Percentiles rank a stretch among this genome's conserved stretches.
Conservation (phyloP, 1,140 invertebrate species). For the Sipha flava region DNA sequence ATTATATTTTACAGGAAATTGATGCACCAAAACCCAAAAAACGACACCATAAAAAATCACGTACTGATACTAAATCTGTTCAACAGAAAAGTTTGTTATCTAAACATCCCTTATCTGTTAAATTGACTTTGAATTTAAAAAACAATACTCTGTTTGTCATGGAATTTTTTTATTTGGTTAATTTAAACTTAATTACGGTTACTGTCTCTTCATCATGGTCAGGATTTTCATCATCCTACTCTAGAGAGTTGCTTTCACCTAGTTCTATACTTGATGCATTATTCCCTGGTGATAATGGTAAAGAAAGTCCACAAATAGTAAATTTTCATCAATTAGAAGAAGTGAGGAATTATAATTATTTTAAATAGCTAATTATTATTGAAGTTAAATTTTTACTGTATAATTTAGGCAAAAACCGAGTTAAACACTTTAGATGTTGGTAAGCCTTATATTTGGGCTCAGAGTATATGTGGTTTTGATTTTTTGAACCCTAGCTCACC, state of each 20-base stretch:
- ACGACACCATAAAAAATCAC: conserved; percentile 21
- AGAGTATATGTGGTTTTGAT: conserved; percentile 21
- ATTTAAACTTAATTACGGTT: conserved; percentile 18
- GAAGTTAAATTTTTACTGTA: background rate
- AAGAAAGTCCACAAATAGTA: conserved; percentile 5
- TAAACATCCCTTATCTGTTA: conserved; percentile 12
- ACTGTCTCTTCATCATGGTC: conserved; percentile 18
- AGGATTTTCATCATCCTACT: conserved; percentile 21
- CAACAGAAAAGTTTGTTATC: conserved; percentile 3
- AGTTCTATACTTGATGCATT: conserved; percentile 20
- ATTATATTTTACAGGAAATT: background rate
- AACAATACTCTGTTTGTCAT: conserved; percentile 6
- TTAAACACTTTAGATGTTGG: conserved; percentile 12
- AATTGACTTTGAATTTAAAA: conserved; percentile 15
- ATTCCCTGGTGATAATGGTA: background rate
- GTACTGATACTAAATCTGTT: conserved; percentile 18
- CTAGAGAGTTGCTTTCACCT: conserved; percentile 14
- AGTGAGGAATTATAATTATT: background rate
- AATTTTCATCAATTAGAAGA: conserved; percentile 24
- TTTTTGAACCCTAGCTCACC: conserved; percentile 1
- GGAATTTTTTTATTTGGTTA: conserved; percentile 30
- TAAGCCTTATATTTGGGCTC: conserved; percentile 25
- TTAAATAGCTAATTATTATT: background rate
- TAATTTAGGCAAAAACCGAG: background rate
- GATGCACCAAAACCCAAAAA: conserved; percentile 24